A percentile compares a stretch with the other conserved stretches of the same genome.
Conservation (phyloP, 2,888 invertebrate genomes). For the Temnothorax unifasciatus region DNA sequence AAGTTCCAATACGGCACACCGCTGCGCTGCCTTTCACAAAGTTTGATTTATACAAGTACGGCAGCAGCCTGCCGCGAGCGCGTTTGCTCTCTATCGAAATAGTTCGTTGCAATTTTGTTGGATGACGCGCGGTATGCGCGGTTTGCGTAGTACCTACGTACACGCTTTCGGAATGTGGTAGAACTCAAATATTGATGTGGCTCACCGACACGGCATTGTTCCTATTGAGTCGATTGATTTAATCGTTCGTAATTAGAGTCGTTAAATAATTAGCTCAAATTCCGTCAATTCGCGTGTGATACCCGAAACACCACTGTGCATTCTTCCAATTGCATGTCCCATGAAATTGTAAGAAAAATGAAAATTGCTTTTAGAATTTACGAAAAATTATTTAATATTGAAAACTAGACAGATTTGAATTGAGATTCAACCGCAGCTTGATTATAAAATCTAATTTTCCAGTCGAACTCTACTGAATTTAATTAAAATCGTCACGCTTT, state of each 20-base stretch:
- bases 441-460: background rate
- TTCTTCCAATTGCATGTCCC: background rate
- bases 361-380: background rate
- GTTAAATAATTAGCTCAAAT: conserved; percentile 30
- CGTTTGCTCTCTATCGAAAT: conserved; percentile 12
- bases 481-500: background rate
- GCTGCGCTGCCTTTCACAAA: conserved; percentile 28
- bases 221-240: conserved; percentile 37
- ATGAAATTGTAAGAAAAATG: background rate
- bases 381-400: background rate
- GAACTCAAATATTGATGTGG: conserved; percentile 44
- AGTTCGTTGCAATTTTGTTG: conserved; percentile 45
- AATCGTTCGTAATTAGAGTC: conserved; percentile 37
- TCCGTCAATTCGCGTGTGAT: background rate
- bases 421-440: background rate
- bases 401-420: background rate
- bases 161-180: conserved; percentile 29
- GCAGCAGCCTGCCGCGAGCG: background rate
- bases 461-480: background rate
- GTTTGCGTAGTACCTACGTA: conserved; percentile 5
- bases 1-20: conserved; percentile 19
- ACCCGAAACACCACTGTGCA: background rate
- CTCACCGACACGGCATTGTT: conserved; percentile 32
- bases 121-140: conserved; percentile 33
- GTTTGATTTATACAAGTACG: conserved; percentile 46